A percentile compares a stretch with the other conserved stretches of the same genome.
Evolutionary conservation across 92 coral and sea anemone species (phyloP).

Genomic region (Epizoanthus stellaris): DNA sequence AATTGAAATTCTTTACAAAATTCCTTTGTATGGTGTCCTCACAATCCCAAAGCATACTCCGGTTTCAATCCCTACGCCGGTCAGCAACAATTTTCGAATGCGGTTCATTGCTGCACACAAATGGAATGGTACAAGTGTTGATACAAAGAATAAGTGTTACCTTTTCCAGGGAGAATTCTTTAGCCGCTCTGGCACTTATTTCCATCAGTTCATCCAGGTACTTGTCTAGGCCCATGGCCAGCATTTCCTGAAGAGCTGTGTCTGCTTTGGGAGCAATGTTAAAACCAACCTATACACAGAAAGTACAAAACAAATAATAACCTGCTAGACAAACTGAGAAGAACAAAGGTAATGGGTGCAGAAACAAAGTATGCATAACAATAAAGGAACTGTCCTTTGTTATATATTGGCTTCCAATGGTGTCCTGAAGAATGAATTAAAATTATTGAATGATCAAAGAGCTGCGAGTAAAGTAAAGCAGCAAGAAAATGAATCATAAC

Average conservation of each 20-base stretch:
- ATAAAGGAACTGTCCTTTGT: too few species aligned
- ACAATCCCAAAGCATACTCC: background rate
- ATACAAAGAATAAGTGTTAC: conserved; percentile 37
- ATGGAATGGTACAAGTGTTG: background rate
- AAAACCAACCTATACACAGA: conserved; percentile 78
- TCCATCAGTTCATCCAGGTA: conserved; percentile 87
- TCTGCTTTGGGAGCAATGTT: conserved; percentile 93
- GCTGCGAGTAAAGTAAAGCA: too few species aligned
- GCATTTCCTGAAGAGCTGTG: conserved; percentile 94
- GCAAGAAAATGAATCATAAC: too few species aligned
- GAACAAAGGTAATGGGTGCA: too few species aligned
- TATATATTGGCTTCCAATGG: too few species aligned
- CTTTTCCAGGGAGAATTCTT: conserved; percentile 96
- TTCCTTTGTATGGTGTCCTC: background rate
- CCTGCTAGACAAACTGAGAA: too few species aligned
- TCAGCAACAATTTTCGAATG: background rate
- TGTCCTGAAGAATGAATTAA: too few species aligned
- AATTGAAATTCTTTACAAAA: too few species aligned
- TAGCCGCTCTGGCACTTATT: conserved; percentile 89
- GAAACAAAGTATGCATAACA: too few species aligned
- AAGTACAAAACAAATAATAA: too few species aligned
- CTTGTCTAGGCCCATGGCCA: conserved; percentile 90
- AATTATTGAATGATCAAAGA: too few species aligned
- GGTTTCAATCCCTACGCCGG: background rate
- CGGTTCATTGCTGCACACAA: background rate